Percentiles rank a stretch among this genome's conserved stretches.
Conservation (phyloP, 2,888 invertebrate species). For the Anthrax anthrax region DNA sequence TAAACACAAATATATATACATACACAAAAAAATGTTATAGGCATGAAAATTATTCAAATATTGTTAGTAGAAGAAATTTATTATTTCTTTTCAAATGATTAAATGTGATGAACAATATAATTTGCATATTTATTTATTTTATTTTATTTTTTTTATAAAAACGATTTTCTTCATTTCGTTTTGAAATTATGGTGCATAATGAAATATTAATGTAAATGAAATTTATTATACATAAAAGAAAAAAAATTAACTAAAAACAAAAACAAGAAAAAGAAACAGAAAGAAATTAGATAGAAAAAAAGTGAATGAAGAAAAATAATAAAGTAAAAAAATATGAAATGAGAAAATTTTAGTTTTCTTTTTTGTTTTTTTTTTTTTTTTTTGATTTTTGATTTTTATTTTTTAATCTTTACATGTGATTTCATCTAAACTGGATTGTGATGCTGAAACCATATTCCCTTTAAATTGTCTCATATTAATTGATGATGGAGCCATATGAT, state of each 20-base stretch:
- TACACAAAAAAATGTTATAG: constrained; percentile 8
- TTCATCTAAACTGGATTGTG: constrained; percentile 50
- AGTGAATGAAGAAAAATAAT: background rate
- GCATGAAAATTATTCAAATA: constrained; percentile 20
- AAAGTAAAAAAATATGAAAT: background rate
- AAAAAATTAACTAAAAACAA: background rate
- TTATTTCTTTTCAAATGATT: no score
- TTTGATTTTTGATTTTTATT: no score
- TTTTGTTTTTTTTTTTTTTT: no score
- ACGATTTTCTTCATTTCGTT: no score
- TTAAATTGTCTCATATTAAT: constrained; percentile 37
- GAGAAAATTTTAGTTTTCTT: background rate
- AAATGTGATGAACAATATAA: no score
- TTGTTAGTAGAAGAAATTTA: background rate
- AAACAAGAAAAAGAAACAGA: no score
- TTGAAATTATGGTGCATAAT: no score
- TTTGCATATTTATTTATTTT: no score
- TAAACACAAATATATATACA: background rate
- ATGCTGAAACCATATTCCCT: constrained; percentile 37
- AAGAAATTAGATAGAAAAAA: background rate
- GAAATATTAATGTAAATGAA: no score
- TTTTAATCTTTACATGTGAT: constrained; percentile 41
- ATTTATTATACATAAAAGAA: background rate
- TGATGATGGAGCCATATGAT: constrained; percentile 44
- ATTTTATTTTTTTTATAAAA: no score